Evolutionary conservation across 2,797 vertebrate species (phyloP).

Genomic region (Gallinago stenura): DNA sequence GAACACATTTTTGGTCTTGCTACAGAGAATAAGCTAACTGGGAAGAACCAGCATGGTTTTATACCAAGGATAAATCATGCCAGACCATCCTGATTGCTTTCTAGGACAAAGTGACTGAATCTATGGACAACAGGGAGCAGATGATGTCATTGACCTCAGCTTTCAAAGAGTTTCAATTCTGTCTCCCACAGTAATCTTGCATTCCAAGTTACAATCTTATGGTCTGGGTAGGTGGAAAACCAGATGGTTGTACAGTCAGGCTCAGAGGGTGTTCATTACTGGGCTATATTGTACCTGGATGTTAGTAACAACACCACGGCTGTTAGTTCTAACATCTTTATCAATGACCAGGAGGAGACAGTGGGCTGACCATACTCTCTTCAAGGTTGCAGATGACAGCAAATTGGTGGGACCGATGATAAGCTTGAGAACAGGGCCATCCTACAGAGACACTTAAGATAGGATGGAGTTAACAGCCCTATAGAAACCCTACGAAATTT

Average conservation of each 20-base stretch:
- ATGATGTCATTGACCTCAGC: fast-evolving
- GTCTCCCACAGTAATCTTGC: not conserved
- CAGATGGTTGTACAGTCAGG: fast-evolving
- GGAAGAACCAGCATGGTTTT: not conserved
- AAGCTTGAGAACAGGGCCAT: not conserved
- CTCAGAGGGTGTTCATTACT: not conserved
- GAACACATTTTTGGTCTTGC: not conserved
- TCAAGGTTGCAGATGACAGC: not conserved
- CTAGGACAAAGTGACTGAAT: not conserved
- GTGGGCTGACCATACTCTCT: fast-evolving
- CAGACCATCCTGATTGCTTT: not conserved
- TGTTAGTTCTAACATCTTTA: not conserved
- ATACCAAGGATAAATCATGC: not conserved
- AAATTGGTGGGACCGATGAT: not conserved
- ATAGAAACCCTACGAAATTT: not conserved
- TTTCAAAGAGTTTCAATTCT: not conserved
- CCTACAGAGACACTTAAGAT: not conserved
- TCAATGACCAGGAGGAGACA: not conserved
- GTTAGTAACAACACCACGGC: not conserved
- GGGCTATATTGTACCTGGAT: not conserved
- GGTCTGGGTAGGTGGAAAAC: not conserved
- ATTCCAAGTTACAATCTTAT: not conserved
- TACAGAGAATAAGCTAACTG: not conserved
- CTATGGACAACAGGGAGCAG: fast-evolving
- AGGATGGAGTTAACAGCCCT: not conserved